Evolutionary conservation across 2,797 vertebrate species (phyloP), one percentile per base, ranked within the genome.

Genomic region (Ptychobarbus kaznakovi): DNA sequence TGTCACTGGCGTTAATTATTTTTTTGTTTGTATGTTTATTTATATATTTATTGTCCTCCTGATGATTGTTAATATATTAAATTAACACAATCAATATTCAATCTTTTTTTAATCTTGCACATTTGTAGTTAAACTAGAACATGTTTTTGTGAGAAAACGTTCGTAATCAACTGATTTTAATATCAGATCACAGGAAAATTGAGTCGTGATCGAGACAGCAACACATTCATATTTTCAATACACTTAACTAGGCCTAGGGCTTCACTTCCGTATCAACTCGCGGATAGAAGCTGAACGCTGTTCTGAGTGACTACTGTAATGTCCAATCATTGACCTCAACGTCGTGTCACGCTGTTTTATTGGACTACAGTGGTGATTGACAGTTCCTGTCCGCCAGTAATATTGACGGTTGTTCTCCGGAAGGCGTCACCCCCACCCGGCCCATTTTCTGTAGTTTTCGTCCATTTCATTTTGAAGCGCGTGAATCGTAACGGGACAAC

Each of bases 401-500:
- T 46, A 66, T 61, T 8, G 9, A 0, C 51, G 22, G 15, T 3
- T 66, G 1, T 51, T 22, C 2, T 12, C 7, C 3, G 28, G 56
- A 35, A 74, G 88, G 87, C 83, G 80, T 69, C 25, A 11, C 8
- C 73, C 22, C 6, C 22, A 4, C 22, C 51, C n/a, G 35, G 40
- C 69, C 66, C 77, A 42, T 73, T 80, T 83, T 84, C 70, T 82
- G 85, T 87, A 81, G 83, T 82, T 89, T 81, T 83, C 86, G 77
- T 89, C 85, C 88, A 87, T 90, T 89, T 89, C 87, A 58, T 38
- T 82, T 87, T 72, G 87, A 13, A 78, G 63, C 53, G 78, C 40
- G 72, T 77, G 65, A 77, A 69, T 86, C 74, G 81, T 92, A 94
- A 95, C 90, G 92, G 92, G 93, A 95, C 95, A 95, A 95, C 93